phyloP scores from a whole-genome alignment of 2,113 vertebrate genomes.

The Ornithorhynchus anatinus region DNA sequence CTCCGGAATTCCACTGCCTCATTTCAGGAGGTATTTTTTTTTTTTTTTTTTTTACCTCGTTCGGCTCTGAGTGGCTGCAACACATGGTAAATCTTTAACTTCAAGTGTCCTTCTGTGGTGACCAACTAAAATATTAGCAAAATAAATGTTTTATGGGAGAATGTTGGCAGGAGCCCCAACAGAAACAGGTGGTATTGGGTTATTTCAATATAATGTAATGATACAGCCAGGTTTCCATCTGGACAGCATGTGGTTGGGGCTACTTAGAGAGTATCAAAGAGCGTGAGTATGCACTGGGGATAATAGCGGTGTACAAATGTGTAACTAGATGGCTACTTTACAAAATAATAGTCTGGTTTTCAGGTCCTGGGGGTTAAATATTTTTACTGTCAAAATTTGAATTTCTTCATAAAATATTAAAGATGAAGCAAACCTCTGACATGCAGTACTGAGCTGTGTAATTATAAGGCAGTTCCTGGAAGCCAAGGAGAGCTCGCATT shows the following conservation, averaged over 20 bases:
- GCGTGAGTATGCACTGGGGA: slow-evolving; percentile 79
- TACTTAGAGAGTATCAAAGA: slow-evolving; percentile 78
- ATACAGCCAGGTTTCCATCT: slow-evolving; percentile 88
- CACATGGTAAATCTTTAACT: slow-evolving; percentile 82
- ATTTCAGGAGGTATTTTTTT: slow-evolving; percentile 43
- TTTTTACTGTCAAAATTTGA: slow-evolving; percentile 78
- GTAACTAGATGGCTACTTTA: slow-evolving; percentile 77
- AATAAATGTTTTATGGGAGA: slow-evolving; percentile 88
- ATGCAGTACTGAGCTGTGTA: slow-evolving; percentile 64
- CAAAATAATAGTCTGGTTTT: slow-evolving; percentile 74
- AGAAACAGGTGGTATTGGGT: slow-evolving; percentile 93
- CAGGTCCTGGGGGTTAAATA: slow-evolving; percentile 80
- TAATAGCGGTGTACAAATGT: slow-evolving; percentile 74
- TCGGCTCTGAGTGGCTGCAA: slow-evolving; percentile 58
- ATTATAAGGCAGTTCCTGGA: slow-evolving; percentile 76
- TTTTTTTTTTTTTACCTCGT: slow-evolving; percentile 57
- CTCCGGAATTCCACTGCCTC: slow-evolving; percentile 34
- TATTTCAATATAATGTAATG: slow-evolving; percentile 94
- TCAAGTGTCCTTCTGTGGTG: slow-evolving; percentile 84
- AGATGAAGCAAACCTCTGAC: slow-evolving; percentile 72
- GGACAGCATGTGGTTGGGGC: slow-evolving; percentile 83
- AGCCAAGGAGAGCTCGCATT: slow-evolving; percentile 67
- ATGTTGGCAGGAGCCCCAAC: slow-evolving; percentile 80
- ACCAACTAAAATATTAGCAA: slow-evolving; percentile 86
- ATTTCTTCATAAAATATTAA: slow-evolving; percentile 85